These are phyloP conservation scores for Cyclopterus lumpus DNA, from an alignment of 2,797 vertebrate species.

Conservation along the genomic window DNA sequence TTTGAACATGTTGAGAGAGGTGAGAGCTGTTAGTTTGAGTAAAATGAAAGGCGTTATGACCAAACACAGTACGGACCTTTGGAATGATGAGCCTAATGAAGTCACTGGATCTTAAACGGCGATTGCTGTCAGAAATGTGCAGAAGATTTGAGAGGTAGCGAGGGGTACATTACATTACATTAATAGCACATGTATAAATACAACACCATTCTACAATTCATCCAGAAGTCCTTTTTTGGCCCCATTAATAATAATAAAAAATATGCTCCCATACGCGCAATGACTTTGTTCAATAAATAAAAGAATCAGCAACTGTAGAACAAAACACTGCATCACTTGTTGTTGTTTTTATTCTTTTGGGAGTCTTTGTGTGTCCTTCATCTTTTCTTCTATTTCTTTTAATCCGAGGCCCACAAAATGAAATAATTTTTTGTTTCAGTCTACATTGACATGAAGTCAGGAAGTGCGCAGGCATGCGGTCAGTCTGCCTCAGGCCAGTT, in stretches of 20 bases:
- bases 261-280: neutral
- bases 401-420: neutral
- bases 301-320: slow-evolving; percentile 2
- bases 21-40: no score
- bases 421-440: slow-evolving; percentile 17
- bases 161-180: no score
- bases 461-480: slow-evolving; percentile 1
- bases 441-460: neutral
- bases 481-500: neutral
- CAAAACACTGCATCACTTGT: neutral
- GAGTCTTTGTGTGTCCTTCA: slow-evolving; percentile 9
- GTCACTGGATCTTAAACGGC: no score
- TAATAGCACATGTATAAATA: slow-evolving; percentile 33
- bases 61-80: no score
- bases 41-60: no score
- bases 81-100: no score
- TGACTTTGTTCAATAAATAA: neutral
- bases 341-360: no score
- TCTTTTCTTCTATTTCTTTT: neutral
- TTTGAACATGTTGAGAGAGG: no score
- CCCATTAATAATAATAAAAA: neutral
- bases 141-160: no score
- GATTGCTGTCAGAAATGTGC: no score
- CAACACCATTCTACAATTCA: neutral
- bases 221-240: neutral